phyloP scores from a whole-genome alignment of 1,140 invertebrate genomes.

The Lamellibrachia luymesi region DNA sequence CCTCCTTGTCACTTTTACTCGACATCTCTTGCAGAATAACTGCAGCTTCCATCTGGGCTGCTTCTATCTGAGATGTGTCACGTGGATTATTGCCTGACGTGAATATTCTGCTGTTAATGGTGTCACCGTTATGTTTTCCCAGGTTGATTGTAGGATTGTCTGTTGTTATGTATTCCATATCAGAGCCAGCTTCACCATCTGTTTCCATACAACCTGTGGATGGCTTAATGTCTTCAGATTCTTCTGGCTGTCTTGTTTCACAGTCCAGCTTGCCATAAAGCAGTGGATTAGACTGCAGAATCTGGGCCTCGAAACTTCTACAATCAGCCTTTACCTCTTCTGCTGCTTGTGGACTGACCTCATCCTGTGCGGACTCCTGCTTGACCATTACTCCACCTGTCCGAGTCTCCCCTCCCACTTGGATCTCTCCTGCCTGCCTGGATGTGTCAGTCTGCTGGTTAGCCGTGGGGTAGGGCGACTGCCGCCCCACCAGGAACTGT shows the following conservation, averaged over 20 bases:
- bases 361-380: background rate
- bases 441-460: conserved; percentile 10
- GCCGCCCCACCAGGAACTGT: background rate
- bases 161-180: background rate
- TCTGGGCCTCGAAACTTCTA: background rate
- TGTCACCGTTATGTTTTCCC: background rate
- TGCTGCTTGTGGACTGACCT: background rate
- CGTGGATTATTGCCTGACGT: background rate
- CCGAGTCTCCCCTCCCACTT: background rate
- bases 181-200: background rate
- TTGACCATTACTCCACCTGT: background rate
- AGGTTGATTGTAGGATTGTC: background rate
- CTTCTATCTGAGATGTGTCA: background rate
- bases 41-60: background rate
- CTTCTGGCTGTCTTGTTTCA: background rate
- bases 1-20: background rate
- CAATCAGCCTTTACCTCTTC: background rate
- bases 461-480: background rate
- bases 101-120: background rate
- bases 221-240: background rate
- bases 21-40: background rate
- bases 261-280: background rate
- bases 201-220: background rate
- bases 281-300: background rate
- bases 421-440: background rate